Evolutionary conservation across 2,888 invertebrate species (phyloP).

Genomic region (Leptinotarsa peninsularis): DNA sequence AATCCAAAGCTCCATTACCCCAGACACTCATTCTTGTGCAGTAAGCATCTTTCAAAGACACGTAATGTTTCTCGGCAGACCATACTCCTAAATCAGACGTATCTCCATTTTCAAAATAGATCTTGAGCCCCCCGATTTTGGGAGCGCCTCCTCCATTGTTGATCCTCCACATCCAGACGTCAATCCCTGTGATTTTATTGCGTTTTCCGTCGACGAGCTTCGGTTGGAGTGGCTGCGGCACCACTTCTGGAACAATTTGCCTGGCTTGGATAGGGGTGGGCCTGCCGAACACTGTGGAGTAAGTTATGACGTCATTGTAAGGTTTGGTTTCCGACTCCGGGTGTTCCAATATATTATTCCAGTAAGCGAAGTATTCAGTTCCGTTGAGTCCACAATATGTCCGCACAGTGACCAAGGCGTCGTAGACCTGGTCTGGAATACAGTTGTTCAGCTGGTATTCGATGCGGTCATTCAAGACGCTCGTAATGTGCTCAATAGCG

Average conservation of each 20-base stretch:
- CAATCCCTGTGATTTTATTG: conserved; percentile 21
- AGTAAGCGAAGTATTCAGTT: conserved; percentile 28
- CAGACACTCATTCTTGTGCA: conserved; percentile 20
- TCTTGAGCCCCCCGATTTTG: conserved; percentile 23
- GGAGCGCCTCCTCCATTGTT: conserved; percentile 16
- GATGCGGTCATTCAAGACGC: conserved; percentile 17
- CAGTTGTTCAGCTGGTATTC: conserved; percentile 23
- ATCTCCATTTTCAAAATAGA: conserved; percentile 17
- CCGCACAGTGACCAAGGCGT: conserved; percentile 27
- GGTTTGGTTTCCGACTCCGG: conserved; percentile 23
- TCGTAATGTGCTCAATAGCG: conserved; percentile 31
- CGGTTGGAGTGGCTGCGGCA: conserved; percentile 21
- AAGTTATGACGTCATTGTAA: conserved; percentile 22
- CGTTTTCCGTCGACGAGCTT: conserved; percentile 8
- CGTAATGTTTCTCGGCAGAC: conserved; percentile 14
- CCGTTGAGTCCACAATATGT: conserved; percentile 31
- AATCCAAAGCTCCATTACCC: conserved; percentile 26
- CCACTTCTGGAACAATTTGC: conserved; percentile 15
- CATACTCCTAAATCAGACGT: not conserved
- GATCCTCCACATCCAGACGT: conserved; percentile 29
- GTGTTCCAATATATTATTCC: conserved; percentile 30
- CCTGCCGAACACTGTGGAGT: conserved; percentile 27
- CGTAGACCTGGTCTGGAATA: conserved; percentile 28
- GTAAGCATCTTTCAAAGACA: conserved; percentile 7
- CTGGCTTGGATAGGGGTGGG: conserved; percentile 18